Conservation (phyloP, 2,113 vertebrate species). For the Pterocles burchelli region DNA sequence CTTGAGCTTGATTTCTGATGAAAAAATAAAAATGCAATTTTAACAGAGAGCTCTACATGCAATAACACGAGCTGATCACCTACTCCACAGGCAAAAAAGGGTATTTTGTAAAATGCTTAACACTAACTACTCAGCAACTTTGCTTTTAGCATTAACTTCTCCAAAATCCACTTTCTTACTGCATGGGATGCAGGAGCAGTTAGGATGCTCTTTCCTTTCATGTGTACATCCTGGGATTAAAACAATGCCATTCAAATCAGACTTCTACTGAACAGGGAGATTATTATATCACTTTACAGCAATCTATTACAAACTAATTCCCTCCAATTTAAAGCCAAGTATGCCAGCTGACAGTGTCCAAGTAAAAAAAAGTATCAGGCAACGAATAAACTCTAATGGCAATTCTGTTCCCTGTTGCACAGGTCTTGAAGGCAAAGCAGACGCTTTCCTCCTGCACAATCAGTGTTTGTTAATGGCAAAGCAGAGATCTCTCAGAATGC, state of each 20-base stretch:
- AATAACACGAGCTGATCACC: not conserved
- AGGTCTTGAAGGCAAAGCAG: not conserved
- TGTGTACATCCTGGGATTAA: not conserved
- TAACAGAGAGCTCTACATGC: not conserved
- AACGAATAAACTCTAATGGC: not conserved
- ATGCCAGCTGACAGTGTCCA: not conserved
- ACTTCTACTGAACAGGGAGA: not conserved
- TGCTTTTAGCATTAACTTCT: not conserved
- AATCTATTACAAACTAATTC: not conserved
- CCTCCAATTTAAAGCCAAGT: not conserved
- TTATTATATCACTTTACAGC: not conserved
- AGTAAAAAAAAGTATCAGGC: not conserved
- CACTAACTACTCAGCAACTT: not conserved
- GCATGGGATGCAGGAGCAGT: not conserved
- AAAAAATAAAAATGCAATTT: not conserved
- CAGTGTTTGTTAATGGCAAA: constrained; percentile 45
- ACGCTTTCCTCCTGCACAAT: not conserved
- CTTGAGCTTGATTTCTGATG: not conserved
- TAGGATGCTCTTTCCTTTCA: not conserved
- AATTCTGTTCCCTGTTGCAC: not conserved
- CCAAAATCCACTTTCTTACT: not conserved
- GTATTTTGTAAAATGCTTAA: not conserved
- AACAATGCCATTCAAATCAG: not conserved
- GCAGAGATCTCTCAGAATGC: constrained; percentile 29
- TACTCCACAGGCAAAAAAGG: not conserved